Evolutionary conservation across 2,797 vertebrate genomes (phyloP).

Genomic region (Onychomys leucogaster): DNA sequence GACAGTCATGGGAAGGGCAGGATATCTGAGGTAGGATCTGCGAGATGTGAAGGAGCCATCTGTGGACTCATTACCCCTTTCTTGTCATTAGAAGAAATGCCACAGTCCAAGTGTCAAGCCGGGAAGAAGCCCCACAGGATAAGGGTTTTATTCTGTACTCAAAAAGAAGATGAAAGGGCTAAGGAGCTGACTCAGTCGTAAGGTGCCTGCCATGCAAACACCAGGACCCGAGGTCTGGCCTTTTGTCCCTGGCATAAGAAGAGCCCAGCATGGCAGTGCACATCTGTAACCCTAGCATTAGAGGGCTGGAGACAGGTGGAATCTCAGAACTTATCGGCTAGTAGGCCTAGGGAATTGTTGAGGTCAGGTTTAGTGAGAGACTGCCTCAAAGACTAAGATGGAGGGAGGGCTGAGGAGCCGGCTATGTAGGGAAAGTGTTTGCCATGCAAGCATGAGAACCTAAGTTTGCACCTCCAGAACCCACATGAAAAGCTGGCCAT

Average conservation of each 20-base stretch:
- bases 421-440: not conserved
- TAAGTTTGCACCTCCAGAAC: not conserved
- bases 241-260: not conserved
- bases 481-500: not conserved
- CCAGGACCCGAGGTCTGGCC: not conserved
- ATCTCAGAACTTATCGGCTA: not conserved
- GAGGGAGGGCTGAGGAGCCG: not conserved
- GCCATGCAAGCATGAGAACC: not conserved
- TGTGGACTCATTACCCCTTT: not conserved
- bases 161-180: not conserved
- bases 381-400: not conserved
- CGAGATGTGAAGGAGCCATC: not conserved
- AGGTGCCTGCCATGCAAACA: not conserved
- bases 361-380: not conserved
- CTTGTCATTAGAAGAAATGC: not conserved
- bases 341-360: not conserved
- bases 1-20: not conserved
- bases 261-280: not conserved
- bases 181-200: not conserved
- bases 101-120: not conserved
- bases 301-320: not conserved
- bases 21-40: not conserved
- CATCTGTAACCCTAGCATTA: not conserved
- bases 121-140: not conserved
- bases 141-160: slow-evolving; percentile 49